Conservation (phyloP, 2,113 vertebrate species). For the Aix galericulata region DNA sequence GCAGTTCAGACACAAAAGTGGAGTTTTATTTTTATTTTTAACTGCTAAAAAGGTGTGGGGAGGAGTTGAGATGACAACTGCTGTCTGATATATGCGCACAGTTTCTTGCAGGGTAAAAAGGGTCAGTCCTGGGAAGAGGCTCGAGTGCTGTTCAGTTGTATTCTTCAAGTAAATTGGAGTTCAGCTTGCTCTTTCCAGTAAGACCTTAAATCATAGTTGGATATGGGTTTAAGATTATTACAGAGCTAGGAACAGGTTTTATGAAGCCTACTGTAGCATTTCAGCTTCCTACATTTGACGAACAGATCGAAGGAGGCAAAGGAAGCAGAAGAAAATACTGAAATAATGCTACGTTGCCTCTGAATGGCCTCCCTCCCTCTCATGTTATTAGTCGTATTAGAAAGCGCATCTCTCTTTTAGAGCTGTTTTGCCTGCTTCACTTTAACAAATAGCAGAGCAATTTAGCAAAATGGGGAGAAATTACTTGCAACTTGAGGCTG, state of each 20-base stretch:
- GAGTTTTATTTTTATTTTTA: neutral
- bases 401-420: neutral
- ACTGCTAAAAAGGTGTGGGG: neutral
- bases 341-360: neutral
- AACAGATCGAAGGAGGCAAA: neutral
- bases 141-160: accelerated
- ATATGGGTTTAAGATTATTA: neutral
- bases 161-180: neutral
- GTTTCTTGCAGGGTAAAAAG: neutral
- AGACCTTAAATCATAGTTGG: neutral
- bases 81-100: accelerated
- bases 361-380: neutral
- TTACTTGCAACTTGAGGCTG: neutral
- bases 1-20: neutral
- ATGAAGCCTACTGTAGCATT: accelerated
- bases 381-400: neutral
- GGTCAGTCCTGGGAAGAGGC: neutral
- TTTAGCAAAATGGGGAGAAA: neutral
- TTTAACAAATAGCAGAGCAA: neutral
- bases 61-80: neutral
- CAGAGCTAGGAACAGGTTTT: neutral
- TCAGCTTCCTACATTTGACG: neutral
- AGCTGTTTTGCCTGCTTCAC: neutral
- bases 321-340: neutral
- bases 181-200: neutral